These are phyloP conservation scores for Apocheima hispidaria DNA, from an alignment of 2,888 invertebrate genomes.

Conservation along the genomic window DNA sequence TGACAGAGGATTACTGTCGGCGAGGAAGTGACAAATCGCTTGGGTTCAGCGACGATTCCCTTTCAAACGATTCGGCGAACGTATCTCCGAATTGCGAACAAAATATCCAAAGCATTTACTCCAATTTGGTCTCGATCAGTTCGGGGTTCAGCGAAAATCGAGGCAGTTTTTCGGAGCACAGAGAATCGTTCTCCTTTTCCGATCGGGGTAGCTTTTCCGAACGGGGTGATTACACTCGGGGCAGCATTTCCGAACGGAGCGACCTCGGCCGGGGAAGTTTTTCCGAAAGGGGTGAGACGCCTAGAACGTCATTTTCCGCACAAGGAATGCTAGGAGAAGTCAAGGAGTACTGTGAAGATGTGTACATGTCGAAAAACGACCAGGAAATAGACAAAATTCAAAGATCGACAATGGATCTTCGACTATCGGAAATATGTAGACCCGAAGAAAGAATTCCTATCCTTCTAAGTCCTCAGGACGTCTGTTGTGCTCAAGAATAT, in stretches of 20 bases:
- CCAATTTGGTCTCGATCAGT: slow-evolving; percentile 85
- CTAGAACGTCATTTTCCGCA: slow-evolving; percentile 77
- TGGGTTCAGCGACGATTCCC: slow-evolving; percentile 90
- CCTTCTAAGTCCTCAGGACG: slow-evolving; percentile 73
- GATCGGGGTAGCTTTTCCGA: slow-evolving; percentile 81
- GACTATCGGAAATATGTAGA: slow-evolving; percentile 73
- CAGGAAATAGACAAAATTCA: slow-evolving; percentile 77
- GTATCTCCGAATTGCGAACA: slow-evolving; percentile 85
- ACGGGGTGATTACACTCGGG: slow-evolving; percentile 75
- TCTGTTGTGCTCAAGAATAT: slow-evolving; percentile 75
- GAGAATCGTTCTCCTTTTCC: slow-evolving; percentile 81
- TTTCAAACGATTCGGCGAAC: slow-evolving; percentile 88
- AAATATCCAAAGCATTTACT: slow-evolving; percentile 79
- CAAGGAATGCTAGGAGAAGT: slow-evolving; percentile 79
- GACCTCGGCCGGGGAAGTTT: slow-evolving; percentile 80
- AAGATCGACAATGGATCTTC: slow-evolving; percentile 77
- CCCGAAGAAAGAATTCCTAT: slow-evolving; percentile 74
- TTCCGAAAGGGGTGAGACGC: slow-evolving; percentile 80
- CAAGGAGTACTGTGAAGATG: slow-evolving; percentile 76
- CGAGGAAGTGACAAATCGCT: slow-evolving; percentile 90
- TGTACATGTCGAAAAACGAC: slow-evolving; percentile 72
- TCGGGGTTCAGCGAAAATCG: slow-evolving; percentile 87
- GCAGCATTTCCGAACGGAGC: slow-evolving; percentile 84
- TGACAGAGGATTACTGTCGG: slow-evolving; percentile 80
- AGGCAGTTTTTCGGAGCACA: slow-evolving; percentile 79